Percentiles rank a stretch among this genome's conserved stretches.
These are phyloP conservation scores for Nomada fucata DNA, from an alignment of 2,888 invertebrate species.

Conservation along the genomic window DNA sequence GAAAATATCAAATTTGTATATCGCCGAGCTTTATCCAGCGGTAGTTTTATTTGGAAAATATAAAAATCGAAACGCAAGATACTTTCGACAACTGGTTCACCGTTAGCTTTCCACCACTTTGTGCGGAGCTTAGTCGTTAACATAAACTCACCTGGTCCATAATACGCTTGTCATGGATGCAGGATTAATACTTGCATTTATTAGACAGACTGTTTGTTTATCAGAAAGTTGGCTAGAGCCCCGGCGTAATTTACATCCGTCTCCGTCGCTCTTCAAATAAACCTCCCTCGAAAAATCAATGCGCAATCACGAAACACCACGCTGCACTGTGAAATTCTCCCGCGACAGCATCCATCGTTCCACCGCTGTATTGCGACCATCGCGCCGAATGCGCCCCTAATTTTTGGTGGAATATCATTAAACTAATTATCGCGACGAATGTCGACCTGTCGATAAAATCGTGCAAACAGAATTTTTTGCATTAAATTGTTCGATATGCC, in stretches of 20 bases:
- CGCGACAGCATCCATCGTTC: slow-evolving; percentile 1
- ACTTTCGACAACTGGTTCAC: slow-evolving; percentile 38
- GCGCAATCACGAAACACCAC: slow-evolving; percentile 49
- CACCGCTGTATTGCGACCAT: neutral
- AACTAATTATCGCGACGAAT: neutral
- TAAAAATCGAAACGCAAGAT: slow-evolving; percentile 43
- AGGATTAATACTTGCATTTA: slow-evolving; percentile 68
- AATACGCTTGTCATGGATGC: slow-evolving; percentile 63
- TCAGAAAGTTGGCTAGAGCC: slow-evolving; percentile 28
- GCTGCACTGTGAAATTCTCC: slow-evolving; percentile 23
- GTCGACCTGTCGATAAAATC: neutral
- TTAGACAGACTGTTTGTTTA: slow-evolving; percentile 60
- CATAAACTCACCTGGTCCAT: slow-evolving; percentile 52
- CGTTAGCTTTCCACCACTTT: neutral
- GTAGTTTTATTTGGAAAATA: slow-evolving; percentile 21
- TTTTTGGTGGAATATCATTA: neutral
- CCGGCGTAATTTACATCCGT: slow-evolving; percentile 59
- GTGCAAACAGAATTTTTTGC: neutral
- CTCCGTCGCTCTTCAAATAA: slow-evolving; percentile 57
- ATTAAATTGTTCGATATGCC: neutral
- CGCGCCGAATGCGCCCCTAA: neutral
- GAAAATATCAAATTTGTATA: slow-evolving; percentile 22
- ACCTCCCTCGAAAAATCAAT: slow-evolving; percentile 61
- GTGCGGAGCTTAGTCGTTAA: neutral
- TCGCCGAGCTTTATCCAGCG: slow-evolving; percentile 5